Base-by-base conservation (phyloP, 2,888 invertebrate genomes). In the Noctua fimbriata region DNA sequence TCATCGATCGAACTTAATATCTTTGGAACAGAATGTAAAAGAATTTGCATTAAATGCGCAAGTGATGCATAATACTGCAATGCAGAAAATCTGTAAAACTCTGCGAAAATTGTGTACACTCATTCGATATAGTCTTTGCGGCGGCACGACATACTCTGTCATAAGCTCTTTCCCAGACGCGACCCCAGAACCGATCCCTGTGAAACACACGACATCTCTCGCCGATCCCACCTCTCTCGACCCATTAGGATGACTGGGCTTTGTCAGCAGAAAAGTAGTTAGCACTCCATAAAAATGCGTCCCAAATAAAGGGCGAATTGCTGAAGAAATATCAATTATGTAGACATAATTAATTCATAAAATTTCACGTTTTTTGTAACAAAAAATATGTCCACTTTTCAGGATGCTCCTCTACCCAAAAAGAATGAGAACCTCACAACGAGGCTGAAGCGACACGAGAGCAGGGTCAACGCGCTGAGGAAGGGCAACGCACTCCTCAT, bases 401-500 rank as follows among this genome's bases (percentile, higher is more conserved):
- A 98, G 97, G 98, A 98, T 86, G 97, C 98, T 28, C 97, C 98
- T 0, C 92, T 97, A 76, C 97, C 98, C 1, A 97, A 97, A 79
- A 98, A 98, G 93, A 98, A 98, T 89, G 97, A 97, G 5, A 98
- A 98, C 89, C 95, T 98, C 36, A 96, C 97, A 41, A 97, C 97
- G 75, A 96, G 98, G 77, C 94, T 98, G 4, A 98, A 98, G 92
- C 97, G 98, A 75, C 98, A 99, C 93, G 99, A 99, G 93, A 98
- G 98, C 71, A 97, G 98, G 83, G 96, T 99, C 18, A 97, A 98
- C 63, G 98, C 98, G 0, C 96, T 99, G 90, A 98, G 98, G 95
- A 99, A 99, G 92, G 98, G 99, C 87, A 99, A 99, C 92, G 98
- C 98, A 84, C 97, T 99, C 88, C 97, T 99, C 21, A 98, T 98